Evolutionary conservation across 2,888 invertebrate species (phyloP).

Genomic region (Adela reaumurella): DNA sequence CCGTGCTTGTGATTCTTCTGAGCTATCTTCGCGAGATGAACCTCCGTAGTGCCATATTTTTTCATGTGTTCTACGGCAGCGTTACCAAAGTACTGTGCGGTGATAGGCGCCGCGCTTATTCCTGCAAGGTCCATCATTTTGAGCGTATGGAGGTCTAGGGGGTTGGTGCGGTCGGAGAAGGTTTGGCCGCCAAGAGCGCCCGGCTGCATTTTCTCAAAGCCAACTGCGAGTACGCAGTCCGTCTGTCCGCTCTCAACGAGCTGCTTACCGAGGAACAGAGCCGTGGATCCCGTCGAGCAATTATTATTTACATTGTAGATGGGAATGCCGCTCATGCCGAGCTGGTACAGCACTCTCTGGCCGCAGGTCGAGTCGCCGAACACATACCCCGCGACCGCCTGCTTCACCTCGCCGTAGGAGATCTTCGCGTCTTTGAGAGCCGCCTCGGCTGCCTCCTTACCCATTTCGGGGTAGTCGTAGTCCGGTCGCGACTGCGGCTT

Average conservation of each 20-base stretch:
- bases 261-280: conserved; percentile 86
- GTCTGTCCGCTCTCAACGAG: conserved; percentile 84
- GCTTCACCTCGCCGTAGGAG: conserved; percentile 72
- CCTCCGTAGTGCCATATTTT: conserved; percentile 87
- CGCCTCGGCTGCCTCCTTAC: conserved; percentile 85
- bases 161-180: conserved; percentile 81
- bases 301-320: conserved; percentile 98
- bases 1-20: conserved; percentile 98
- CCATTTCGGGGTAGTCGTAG: conserved; percentile 97
- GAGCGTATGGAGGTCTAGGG: conserved; percentile 83
- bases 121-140: conserved; percentile 82
- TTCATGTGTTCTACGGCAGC: conserved; percentile 95
- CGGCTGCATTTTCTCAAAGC: conserved; percentile 97
- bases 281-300: conserved; percentile 95
- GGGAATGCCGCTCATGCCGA: conserved; percentile 95
- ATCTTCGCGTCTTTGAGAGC: conserved; percentile 84
- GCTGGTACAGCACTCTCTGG: conserved; percentile 89
- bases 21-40: conserved; percentile 96
- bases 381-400: conserved; percentile 90
- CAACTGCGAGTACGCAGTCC: conserved; percentile 88
- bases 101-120: conserved; percentile 78
- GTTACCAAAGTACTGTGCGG: conserved; percentile 95
- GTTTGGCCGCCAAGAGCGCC: conserved; percentile 77
- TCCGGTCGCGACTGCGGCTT: conserved; percentile 89
- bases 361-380: conserved; percentile 96